These are phyloP conservation scores for Physocephala rufipes DNA, from an alignment of 2,888 invertebrate species.

Conservation along the genomic window DNA sequence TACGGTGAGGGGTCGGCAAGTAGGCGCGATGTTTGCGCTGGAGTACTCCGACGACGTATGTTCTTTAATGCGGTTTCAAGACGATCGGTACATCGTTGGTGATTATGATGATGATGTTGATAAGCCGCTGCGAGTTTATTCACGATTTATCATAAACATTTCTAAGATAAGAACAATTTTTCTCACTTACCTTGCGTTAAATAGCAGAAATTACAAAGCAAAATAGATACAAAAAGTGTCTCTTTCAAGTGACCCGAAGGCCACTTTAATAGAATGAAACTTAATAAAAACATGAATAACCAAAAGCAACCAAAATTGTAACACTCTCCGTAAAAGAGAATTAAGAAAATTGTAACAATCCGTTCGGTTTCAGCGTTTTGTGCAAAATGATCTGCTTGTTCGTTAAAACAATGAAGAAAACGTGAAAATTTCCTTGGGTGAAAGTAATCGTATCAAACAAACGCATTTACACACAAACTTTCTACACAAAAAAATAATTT, in stretches of 20 bases:
- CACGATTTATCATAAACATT: too few species aligned
- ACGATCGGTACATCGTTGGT: constrained; percentile 72
- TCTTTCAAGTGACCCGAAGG: neutral
- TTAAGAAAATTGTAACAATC: constrained; percentile 4
- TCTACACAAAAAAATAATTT: constrained; percentile 14
- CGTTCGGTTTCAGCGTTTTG: constrained; percentile 14
- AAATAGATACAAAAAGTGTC: neutral
- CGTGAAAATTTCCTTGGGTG: constrained; percentile 45
- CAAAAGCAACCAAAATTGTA: too few species aligned
- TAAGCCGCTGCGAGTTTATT: constrained; percentile 50
- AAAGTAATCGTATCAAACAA: constrained; percentile 56
- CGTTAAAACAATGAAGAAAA: constrained; percentile 9
- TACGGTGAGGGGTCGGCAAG: constrained; percentile 58
- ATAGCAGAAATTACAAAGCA: neutral
- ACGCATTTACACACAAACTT: constrained; percentile 40
- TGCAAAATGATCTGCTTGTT: constrained; percentile 19
- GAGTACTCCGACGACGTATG: constrained; percentile 65
- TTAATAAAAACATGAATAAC: too few species aligned
- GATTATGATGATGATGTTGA: constrained; percentile 55
- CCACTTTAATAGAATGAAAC: too few species aligned
- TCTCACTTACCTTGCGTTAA: too few species aligned
- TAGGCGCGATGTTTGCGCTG: constrained; percentile 54
- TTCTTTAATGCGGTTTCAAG: constrained; percentile 75
- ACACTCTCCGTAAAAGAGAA: too few species aligned
- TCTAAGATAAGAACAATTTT: too few species aligned